Percentiles rank a stretch among this genome's conserved stretches.
Conservation (phyloP, 2,113 vertebrate species). For the Athene noctua region DNA sequence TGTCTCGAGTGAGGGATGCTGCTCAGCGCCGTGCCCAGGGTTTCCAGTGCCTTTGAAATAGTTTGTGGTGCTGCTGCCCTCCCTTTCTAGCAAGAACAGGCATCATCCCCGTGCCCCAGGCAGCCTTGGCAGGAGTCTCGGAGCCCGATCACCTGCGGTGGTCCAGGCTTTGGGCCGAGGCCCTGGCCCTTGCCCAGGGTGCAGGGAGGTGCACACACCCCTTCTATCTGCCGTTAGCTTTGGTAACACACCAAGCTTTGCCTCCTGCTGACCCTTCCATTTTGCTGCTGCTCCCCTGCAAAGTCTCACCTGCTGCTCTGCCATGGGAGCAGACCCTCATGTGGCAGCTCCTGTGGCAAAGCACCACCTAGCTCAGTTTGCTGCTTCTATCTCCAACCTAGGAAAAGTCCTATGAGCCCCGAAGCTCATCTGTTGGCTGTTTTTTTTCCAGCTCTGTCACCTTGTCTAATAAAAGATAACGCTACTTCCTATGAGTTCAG, state of each 20-base stretch:
- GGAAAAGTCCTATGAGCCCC: not conserved
- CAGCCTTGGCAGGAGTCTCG: not conserved
- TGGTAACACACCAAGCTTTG: not conserved
- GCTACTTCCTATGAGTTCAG: fast-evolving
- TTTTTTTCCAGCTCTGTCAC: not conserved
- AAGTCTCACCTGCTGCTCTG: not conserved
- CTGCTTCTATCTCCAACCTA: not conserved
- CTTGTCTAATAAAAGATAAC: not conserved
- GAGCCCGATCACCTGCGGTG: fast-evolving
- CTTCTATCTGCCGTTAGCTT: not conserved
- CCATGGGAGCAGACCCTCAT: fast-evolving
- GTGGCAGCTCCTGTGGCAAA: not conserved
- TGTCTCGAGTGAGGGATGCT: not conserved
- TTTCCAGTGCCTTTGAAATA: conserved; percentile 20
- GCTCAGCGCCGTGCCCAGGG: not conserved
- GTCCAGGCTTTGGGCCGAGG: not conserved
- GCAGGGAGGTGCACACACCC: not conserved
- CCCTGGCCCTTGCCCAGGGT: not conserved
- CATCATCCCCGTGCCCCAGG: not conserved
- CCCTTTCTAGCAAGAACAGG: not conserved
- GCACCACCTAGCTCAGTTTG: not conserved
- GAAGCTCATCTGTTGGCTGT: not conserved
- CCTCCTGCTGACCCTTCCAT: not conserved
- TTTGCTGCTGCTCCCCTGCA: fast-evolving
- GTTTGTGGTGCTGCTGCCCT: not conserved